These are phyloP conservation scores for Palaemon carinicauda DNA, from an alignment of 1,140 invertebrate species.

Conservation along the genomic window DNA sequence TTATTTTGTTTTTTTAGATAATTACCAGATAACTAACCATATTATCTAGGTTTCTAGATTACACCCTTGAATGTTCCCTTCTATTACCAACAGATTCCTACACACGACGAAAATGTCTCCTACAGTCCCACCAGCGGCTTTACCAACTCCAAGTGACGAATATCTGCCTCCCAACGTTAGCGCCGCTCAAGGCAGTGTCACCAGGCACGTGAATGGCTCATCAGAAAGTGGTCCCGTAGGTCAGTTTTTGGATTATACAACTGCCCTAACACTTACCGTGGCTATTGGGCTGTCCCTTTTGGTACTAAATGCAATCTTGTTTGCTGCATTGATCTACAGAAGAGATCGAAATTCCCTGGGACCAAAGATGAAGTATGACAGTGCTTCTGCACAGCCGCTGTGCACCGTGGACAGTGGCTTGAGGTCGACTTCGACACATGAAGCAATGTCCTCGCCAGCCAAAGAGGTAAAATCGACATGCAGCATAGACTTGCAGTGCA, in stretches of 20 bases:
- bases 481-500: conserved; percentile 57
- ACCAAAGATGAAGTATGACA: conserved; percentile 59
- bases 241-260: conserved; percentile 73
- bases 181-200: conserved; percentile 48
- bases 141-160: conserved; percentile 60
- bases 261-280: conserved; percentile 88
- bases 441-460: conserved; percentile 48
- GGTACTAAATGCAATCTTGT: conserved; percentile 90
- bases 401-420: conserved; percentile 58
- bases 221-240: neutral
- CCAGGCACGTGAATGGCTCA: conserved; percentile 31
- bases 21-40: no score
- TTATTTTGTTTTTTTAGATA: no score
- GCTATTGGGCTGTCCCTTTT: conserved; percentile 90
- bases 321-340: conserved; percentile 91
- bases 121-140: conserved; percentile 62
- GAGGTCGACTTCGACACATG: conserved; percentile 51
- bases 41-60: no score
- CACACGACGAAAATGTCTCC: conserved; percentile 53
- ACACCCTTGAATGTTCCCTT: no score
- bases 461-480: conserved; percentile 51
- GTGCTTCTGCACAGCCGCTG: conserved; percentile 54
- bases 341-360: conserved; percentile 67
- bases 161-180: conserved; percentile 57
- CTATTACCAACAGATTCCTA: conserved; percentile 30